These are phyloP conservation scores for Nasonia vitripennis DNA, from an alignment of 1,140 invertebrate species.

Conservation along the genomic window DNA sequence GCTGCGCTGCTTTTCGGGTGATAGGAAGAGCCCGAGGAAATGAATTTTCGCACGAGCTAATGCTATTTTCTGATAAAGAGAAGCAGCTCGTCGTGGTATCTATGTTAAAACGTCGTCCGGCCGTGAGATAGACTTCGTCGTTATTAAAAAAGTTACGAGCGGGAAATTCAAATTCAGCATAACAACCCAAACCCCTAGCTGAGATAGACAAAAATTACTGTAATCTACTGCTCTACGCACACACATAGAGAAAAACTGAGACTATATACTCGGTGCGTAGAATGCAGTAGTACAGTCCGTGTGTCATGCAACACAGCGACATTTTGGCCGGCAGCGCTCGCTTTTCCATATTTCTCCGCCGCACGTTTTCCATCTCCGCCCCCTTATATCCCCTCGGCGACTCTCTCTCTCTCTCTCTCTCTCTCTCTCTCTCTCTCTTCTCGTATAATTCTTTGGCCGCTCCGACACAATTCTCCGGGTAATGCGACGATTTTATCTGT, in stretches of 20 bases:
- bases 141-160: background rate
- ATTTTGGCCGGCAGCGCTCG: background rate
- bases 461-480: constrained; percentile 17
- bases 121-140: background rate
- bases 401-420: constrained; percentile 10
- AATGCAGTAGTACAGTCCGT: background rate
- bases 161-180: too few relatives aligned
- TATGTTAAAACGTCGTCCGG: background rate
- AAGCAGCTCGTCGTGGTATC: background rate
- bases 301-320: background rate
- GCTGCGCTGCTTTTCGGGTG: background rate
- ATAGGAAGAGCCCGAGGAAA: background rate
- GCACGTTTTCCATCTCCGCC: background rate
- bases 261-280: background rate
- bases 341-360: background rate
- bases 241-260: background rate
- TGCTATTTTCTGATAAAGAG: background rate
- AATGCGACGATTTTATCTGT: constrained; percentile 46
- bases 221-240: background rate
- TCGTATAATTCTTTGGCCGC: background rate
- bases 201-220: background rate
- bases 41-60: background rate
- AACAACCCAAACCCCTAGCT: too few relatives aligned
- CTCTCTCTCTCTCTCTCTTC: background rate
- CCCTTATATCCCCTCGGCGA: background rate